phyloP scores from a whole-genome alignment of 2,797 vertebrate genomes.

The Zalophus californianus region DNA sequence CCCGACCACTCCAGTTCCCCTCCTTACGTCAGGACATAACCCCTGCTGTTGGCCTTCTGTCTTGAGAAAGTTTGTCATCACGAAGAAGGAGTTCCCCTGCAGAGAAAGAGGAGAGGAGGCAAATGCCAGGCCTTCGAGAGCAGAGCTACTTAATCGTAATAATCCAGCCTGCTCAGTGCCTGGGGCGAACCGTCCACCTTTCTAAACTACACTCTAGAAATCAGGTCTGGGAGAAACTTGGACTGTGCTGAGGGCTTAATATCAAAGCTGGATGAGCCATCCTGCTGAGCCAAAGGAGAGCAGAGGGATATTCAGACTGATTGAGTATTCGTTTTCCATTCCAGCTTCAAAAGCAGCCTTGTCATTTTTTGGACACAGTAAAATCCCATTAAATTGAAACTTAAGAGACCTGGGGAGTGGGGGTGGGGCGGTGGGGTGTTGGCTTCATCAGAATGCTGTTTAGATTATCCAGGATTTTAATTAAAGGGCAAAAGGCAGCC shows the following conservation, averaged over 20 bases:
- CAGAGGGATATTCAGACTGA: neutral
- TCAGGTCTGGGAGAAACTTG: neutral
- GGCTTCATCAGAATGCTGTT: neutral
- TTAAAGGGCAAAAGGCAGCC: neutral
- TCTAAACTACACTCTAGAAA: neutral
- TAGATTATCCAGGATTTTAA: conserved; percentile 1
- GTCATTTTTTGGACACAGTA: neutral
- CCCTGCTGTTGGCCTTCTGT: conserved; percentile 91
- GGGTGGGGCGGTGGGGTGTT: neutral
- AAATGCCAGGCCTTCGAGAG: neutral
- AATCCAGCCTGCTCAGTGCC: neutral
- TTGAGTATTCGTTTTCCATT: neutral
- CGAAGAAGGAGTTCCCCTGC: conserved; percentile 93
- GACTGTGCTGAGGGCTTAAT: neutral
- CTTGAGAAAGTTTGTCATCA: conserved; percentile 92
- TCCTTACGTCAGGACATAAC: conserved; percentile 91
- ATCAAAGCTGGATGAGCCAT: neutral
- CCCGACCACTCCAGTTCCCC: neutral
- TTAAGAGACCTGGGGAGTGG: neutral
- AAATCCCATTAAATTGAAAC: conserved; percentile 47
- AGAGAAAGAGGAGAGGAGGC: conserved; percentile 60
- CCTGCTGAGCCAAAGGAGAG: neutral
- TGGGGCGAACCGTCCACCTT: neutral
- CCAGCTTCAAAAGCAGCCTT: conserved; percentile 30
- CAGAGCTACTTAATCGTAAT: neutral